Percentiles rank a stretch among this genome's conserved stretches.
These are phyloP conservation scores for Spodoptera exigua DNA, from an alignment of 2,888 invertebrate genomes.

Conservation along the genomic window DNA sequence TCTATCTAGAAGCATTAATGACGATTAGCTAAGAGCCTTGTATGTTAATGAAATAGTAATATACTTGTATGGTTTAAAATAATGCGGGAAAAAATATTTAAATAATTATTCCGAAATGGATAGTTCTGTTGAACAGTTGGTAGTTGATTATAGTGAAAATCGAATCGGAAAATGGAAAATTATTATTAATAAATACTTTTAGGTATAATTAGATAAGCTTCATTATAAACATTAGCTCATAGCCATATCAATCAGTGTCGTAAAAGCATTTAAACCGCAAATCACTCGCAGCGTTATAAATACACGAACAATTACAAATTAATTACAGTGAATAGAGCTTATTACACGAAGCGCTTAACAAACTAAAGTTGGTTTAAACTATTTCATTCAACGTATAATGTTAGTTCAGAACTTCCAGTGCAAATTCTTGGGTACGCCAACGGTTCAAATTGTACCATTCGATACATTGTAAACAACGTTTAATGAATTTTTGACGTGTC, in stretches of 20 bases:
- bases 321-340: constrained; percentile 65
- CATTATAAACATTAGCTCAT: constrained; percentile 21
- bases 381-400: constrained; percentile 70
- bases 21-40: too few species aligned
- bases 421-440: constrained; percentile 64
- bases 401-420: constrained; percentile 65
- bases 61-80: too few species aligned
- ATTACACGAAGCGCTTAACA: constrained; percentile 66
- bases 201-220: constrained; percentile 5
- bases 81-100: too few species aligned
- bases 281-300: constrained; percentile 34
- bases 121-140: too few species aligned
- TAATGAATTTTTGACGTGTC: constrained; percentile 58
- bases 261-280: constrained; percentile 37
- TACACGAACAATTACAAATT: constrained; percentile 52
- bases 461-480: constrained; percentile 58
- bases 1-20: too few species aligned
- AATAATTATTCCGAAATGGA: too few species aligned
- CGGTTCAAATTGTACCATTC: constrained; percentile 64
- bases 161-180: too few species aligned
- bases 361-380: constrained; percentile 69
- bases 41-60: too few species aligned
- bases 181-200: neutral
- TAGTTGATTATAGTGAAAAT: too few species aligned
- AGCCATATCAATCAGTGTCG: constrained; percentile 28